These are phyloP conservation scores for Acrobasis repandana DNA, from an alignment of 2,888 invertebrate genomes.

Conservation along the genomic window DNA sequence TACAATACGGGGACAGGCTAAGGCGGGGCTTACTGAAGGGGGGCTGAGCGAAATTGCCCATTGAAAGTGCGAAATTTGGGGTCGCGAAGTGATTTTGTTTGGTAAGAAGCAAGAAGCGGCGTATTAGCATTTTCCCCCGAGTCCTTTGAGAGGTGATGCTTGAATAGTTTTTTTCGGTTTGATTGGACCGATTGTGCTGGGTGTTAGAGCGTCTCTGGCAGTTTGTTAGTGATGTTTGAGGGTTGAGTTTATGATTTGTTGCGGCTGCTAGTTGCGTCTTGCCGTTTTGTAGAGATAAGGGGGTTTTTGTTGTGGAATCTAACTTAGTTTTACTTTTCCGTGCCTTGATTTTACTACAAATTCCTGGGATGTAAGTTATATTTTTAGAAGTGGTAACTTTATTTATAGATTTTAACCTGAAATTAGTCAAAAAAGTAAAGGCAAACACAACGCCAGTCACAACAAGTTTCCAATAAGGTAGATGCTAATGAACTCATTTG, in stretches of 20 bases:
- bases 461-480: slow-evolving; percentile 48
- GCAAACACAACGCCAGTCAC: slow-evolving; percentile 1
- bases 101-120: slow-evolving; percentile 71
- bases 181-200: slow-evolving; percentile 78
- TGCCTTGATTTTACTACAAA: not conserved
- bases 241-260: slow-evolving; percentile 41
- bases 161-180: slow-evolving; percentile 72
- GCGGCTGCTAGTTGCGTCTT: slow-evolving; percentile 40
- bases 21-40: slow-evolving; percentile 61
- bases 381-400: too few species aligned
- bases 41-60: slow-evolving; percentile 76
- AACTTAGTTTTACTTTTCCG: slow-evolving; percentile 23
- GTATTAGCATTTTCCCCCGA: slow-evolving; percentile 76
- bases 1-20: slow-evolving; percentile 37
- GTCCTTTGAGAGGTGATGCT: slow-evolving; percentile 52
- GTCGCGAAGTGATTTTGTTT: slow-evolving; percentile 80
- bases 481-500: slow-evolving; percentile 57
- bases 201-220: slow-evolving; percentile 51
- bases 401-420: not conserved
- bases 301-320: slow-evolving; percentile 18
- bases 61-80: slow-evolving; percentile 81
- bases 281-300: slow-evolving; percentile 35
- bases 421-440: not conserved
- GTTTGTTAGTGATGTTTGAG: slow-evolving; percentile 57
- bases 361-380: not conserved